phyloP scores from a whole-genome alignment of 2,113 vertebrate species.

The Corydoras sp. region DNA sequence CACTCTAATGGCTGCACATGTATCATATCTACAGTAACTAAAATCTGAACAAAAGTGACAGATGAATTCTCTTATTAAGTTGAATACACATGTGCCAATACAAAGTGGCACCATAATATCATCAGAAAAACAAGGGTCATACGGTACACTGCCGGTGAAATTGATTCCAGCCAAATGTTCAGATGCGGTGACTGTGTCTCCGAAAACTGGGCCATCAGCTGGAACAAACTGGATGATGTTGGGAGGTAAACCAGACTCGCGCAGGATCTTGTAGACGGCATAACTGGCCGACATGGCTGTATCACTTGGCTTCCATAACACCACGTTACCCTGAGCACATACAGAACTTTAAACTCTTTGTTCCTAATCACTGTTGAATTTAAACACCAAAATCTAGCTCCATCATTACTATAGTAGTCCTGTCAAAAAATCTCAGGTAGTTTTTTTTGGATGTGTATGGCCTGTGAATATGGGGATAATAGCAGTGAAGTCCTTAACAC shows the following conservation, averaged over 20 bases:
- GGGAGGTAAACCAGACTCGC: slow-evolving; percentile 82
- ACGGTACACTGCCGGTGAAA: slow-evolving; percentile 96
- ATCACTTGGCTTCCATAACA: slow-evolving; percentile 96
- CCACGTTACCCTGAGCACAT: slow-evolving; percentile 83
- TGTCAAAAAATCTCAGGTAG: no score
- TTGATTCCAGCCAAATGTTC: slow-evolving; percentile 88
- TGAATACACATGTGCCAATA: no score
- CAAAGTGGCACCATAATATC: background rate
- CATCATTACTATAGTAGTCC: no score
- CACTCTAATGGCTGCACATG: no score
- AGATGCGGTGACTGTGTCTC: slow-evolving; percentile 77
- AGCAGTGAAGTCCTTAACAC: no score
- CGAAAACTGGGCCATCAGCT: slow-evolving; percentile 79
- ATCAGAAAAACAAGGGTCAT: slow-evolving; percentile 42
- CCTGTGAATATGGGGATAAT: no score
- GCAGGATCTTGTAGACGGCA: slow-evolving; percentile 74
- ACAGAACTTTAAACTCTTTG: background rate
- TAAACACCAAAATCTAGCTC: no score
- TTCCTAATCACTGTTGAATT: no score
- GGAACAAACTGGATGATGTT: slow-evolving; percentile 91
- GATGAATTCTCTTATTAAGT: no score
- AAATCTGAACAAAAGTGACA: no score
- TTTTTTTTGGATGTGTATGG: no score
- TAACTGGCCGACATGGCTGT: slow-evolving; percentile 85
- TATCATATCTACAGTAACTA: no score